Evolutionary conservation across 2,797 vertebrate genomes (phyloP).

Genomic region (Sebastes vulpes): DNA sequence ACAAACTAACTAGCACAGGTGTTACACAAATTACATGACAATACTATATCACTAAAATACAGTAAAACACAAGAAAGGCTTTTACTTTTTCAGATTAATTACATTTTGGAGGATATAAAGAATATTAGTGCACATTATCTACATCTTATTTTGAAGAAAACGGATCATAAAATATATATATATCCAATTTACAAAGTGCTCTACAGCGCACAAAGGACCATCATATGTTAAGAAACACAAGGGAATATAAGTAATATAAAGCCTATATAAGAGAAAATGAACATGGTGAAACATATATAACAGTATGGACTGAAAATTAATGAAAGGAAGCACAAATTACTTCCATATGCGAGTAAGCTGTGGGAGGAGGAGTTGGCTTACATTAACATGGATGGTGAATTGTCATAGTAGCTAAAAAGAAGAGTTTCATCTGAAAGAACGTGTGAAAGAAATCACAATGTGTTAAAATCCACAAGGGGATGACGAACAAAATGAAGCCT

Average conservation of each 20-base stretch:
- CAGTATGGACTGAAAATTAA: not conserved
- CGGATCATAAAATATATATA: not conserved
- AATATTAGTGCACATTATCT: not conserved
- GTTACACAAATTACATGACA: not conserved
- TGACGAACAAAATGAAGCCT: not conserved
- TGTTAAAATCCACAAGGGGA: not conserved
- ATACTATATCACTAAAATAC: not conserved
- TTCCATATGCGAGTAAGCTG: not conserved
- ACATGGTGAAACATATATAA: not conserved
- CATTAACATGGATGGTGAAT: not conserved
- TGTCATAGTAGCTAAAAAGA: not conserved
- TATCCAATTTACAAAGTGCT: not conserved
- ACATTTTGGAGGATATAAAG: not conserved
- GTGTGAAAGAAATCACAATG: not conserved
- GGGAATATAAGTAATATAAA: not conserved
- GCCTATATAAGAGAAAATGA: too few species aligned
- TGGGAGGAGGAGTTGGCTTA: not conserved
- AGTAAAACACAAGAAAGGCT: not conserved
- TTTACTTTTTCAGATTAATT: not conserved
- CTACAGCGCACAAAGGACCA: not conserved
- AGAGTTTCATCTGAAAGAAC: not conserved
- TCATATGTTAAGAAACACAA: not conserved
- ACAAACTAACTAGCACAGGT: not conserved
- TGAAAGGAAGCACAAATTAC: not conserved
- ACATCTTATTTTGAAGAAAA: not conserved